Conservation (phyloP, 2,888 invertebrate species). For the Gryllus longicercus region DNA sequence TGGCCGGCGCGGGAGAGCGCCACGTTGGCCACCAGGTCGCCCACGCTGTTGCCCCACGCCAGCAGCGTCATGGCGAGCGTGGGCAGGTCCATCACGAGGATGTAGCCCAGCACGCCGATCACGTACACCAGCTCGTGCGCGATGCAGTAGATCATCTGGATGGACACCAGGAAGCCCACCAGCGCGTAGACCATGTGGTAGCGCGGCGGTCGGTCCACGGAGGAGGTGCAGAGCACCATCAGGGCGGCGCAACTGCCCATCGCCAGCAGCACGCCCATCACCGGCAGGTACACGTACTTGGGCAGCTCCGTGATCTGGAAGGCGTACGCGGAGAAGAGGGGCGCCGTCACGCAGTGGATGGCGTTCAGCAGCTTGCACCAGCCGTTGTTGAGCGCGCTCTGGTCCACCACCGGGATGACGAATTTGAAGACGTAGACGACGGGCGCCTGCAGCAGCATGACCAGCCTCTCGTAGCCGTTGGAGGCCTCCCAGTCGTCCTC, state of each 20-base stretch:
- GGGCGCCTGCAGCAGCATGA: constrained; percentile 44
- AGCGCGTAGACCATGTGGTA: constrained; percentile 49
- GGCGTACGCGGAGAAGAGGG: constrained; percentile 50
- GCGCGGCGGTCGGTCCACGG: constrained; percentile 43
- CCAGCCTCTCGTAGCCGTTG: background rate
- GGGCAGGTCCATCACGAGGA: constrained; percentile 56
- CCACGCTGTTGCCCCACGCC: constrained; percentile 63
- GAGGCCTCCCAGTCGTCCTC: background rate
- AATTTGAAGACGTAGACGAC: constrained; percentile 47
- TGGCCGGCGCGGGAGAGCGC: constrained; percentile 60
- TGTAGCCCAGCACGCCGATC: constrained; percentile 56
- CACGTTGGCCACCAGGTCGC: constrained; percentile 59
- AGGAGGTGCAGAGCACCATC: constrained; percentile 55
- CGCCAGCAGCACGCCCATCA: constrained; percentile 49
- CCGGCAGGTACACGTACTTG: constrained; percentile 46
- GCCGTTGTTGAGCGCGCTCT: constrained; percentile 43
- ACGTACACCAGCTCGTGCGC: constrained; percentile 60
- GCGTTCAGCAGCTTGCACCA: constrained; percentile 50
- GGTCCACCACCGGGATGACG: constrained; percentile 50
- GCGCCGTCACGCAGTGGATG: constrained; percentile 48
- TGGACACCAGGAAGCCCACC: constrained; percentile 56
- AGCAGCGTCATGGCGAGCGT: constrained; percentile 62
- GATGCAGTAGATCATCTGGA: constrained; percentile 58
- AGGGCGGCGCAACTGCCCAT: constrained; percentile 53
- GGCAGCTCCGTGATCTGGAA: constrained; percentile 55